These are phyloP conservation scores for Bactericera cockerelli DNA, from an alignment of 1,140 invertebrate species.

Conservation along the genomic window DNA sequence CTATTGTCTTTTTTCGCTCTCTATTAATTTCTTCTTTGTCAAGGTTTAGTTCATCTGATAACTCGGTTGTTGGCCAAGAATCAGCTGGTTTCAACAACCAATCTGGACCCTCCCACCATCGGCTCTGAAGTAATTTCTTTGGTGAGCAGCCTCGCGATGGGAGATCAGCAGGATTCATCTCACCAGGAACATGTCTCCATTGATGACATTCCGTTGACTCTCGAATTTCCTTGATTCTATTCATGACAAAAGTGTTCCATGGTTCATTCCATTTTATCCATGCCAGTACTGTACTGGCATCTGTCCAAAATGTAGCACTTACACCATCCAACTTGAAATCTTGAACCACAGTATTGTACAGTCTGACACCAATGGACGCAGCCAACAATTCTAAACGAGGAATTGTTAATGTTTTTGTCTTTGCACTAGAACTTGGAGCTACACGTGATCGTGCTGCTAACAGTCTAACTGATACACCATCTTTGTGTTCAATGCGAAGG, in stretches of 20 bases:
- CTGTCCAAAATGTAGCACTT: conserved; percentile 11
- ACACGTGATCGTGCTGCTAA: conserved; percentile 1
- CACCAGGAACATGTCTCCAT: conserved; percentile 29
- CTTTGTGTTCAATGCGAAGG: not conserved
- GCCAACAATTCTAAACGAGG: conserved; percentile 11
- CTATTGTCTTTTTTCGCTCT: conserved; percentile 9
- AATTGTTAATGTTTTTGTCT: not conserved
- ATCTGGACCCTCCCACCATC: conserved; percentile 29
- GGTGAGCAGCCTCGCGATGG: conserved; percentile 28
- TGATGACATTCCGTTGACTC: not conserved
- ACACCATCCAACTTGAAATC: not conserved
- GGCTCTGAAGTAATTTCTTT: conserved; percentile 23
- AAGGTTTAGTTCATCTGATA: not conserved
- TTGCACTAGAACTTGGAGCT: not conserved
- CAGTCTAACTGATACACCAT: not conserved
- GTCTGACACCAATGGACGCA: not conserved
- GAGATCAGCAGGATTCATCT: conserved; percentile 30
- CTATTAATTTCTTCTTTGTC: conserved; percentile 12
- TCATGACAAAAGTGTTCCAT: conserved; percentile 11
- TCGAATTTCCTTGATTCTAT: conserved; percentile 10
- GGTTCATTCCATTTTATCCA: conserved; percentile 1
- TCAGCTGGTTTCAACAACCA: conserved; percentile 21
- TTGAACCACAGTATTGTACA: not conserved
- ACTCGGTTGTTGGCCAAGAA: conserved; percentile 6
- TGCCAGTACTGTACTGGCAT: conserved; percentile 10